Conservation (phyloP, 2,797 vertebrate genomes). For the Phaenicophaeus curvirostris region DNA sequence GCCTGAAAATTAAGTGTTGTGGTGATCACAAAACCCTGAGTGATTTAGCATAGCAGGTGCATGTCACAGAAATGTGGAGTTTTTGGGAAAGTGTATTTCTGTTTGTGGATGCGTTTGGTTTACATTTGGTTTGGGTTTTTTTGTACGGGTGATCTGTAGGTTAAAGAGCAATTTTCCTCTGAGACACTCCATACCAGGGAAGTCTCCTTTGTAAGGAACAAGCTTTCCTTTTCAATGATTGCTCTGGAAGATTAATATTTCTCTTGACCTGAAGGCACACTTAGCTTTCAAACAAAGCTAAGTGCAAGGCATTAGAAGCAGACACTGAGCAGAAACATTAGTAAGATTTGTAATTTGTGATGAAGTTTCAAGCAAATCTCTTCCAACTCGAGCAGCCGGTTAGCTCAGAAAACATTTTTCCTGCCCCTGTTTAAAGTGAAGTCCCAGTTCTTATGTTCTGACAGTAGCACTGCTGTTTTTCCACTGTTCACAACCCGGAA, state of each 20-base stretch:
- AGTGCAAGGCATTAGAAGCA: neutral
- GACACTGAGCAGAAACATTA: neutral
- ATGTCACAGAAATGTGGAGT: neutral
- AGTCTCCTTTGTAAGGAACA: neutral
- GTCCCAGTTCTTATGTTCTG: neutral
- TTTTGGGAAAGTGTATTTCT: neutral
- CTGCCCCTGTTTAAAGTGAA: neutral
- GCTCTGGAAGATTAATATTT: slow-evolving; percentile 47
- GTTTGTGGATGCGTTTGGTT: neutral
- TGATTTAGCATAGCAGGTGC: neutral
- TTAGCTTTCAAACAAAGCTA: slow-evolving; percentile 15
- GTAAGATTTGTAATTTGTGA: neutral
- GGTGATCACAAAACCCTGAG: neutral
- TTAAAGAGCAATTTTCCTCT: neutral
- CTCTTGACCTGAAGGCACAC: slow-evolving; percentile 12
- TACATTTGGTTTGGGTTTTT: neutral
- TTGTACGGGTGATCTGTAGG: neutral
- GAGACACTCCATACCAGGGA: neutral
- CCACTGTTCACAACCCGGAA: neutral
- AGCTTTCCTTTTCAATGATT: slow-evolving; percentile 43
- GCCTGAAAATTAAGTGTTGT: neutral
- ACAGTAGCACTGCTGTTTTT: neutral
- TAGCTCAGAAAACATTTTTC: neutral
- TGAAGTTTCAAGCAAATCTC: neutral
- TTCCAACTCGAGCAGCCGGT: neutral